These are phyloP conservation scores for Tolypeutes matacus DNA, from an alignment of 2,797 vertebrate species.

Conservation along the genomic window DNA sequence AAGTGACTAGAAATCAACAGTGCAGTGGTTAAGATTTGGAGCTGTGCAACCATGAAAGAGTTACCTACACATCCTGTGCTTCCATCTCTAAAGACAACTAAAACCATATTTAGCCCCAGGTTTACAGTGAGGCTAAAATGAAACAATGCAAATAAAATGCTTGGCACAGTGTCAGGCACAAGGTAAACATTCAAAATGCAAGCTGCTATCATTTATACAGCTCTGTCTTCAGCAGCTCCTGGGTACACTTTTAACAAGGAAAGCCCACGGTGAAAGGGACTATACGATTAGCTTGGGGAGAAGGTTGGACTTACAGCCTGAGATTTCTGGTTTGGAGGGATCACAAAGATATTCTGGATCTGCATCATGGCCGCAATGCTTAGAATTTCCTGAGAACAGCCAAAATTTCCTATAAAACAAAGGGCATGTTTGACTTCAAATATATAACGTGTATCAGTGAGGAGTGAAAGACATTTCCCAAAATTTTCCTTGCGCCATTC, in stretches of 20 bases:
- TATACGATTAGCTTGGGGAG: background rate
- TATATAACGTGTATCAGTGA: background rate
- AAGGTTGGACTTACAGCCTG: constrained; percentile 92
- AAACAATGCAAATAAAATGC: background rate
- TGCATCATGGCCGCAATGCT: constrained; percentile 99
- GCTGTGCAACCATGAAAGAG: background rate
- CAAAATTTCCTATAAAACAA: constrained; percentile 92
- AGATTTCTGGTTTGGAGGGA: constrained; percentile 95
- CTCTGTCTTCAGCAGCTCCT: background rate
- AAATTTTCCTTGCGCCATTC: background rate
- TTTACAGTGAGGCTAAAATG: background rate
- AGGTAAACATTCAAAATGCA: background rate
- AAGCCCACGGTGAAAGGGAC: background rate
- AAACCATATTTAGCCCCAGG: background rate
- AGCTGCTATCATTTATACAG: background rate
- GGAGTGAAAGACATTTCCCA: background rate
- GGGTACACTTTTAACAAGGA: background rate
- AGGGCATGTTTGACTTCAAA: background rate
- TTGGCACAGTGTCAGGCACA: background rate
- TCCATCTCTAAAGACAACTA: background rate
- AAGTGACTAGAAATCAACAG: background rate
- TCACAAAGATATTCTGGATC: constrained; percentile 96
- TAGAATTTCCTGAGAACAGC: constrained; percentile 98
- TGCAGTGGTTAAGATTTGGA: background rate
- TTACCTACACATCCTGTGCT: background rate